phyloP scores from a whole-genome alignment of 2,797 vertebrate species.

The Zonotrichia albicollis region DNA sequence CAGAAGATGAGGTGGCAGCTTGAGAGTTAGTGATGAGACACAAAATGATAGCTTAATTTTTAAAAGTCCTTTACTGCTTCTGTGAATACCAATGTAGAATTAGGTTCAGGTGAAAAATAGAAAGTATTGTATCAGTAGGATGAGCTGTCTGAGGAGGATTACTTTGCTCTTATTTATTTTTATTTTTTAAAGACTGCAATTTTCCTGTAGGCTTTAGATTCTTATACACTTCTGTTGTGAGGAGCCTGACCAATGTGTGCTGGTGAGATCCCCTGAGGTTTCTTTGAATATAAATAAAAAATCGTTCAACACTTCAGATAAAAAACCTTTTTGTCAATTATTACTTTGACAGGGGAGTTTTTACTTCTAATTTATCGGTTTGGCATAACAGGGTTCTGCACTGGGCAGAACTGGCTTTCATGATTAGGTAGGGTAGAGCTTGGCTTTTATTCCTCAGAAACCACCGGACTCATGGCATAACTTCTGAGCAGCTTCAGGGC shows the following conservation, averaged over 20 bases:
- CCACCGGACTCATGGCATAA: not conserved
- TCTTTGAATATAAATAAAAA: not conserved
- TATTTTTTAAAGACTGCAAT: not conserved
- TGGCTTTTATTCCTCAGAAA: not conserved
- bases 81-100: not conserved
- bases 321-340: not conserved
- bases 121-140: not conserved
- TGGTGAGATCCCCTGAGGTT: not conserved
- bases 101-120: not conserved
- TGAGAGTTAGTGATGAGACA: not conserved
- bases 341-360: not conserved
- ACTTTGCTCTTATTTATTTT: not conserved
- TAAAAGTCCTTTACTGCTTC: not conserved
- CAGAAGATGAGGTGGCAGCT: not conserved
- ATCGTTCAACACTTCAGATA: not conserved
- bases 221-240: rapidly evolving
- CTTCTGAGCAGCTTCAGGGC: slow-evolving; percentile 6
- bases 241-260: not conserved
- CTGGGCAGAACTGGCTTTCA: not conserved
- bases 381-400: not conserved
- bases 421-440: not conserved
- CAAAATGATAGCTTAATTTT: not conserved
- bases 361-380: not conserved
- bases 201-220: not conserved
- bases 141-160: not conserved